Base-by-base conservation (phyloP, 2,888 invertebrate species). In the Gryllus longicercus region DNA sequence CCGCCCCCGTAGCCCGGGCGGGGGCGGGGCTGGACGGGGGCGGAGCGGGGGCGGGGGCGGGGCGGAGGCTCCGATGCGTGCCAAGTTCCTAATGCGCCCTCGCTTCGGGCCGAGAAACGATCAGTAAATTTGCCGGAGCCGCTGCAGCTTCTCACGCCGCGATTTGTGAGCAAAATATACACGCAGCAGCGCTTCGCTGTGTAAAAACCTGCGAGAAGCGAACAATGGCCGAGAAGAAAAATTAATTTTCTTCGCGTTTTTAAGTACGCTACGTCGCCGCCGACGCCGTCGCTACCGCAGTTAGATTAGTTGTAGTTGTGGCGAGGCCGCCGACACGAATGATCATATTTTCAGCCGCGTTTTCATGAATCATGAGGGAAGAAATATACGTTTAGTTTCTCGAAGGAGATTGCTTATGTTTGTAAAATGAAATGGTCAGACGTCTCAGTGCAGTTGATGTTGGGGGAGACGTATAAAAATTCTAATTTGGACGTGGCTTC, bases 21-120 rank as follows among this genome's bases (percentile, higher is more conserved):
- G 63, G 14, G n/a, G 63, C 14, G 63, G n/a, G 63, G 63, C 16
- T 3, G 63, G 63, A 18, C 16, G 63, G 14, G 11, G 63, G 63
- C 14, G n/a, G 63, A 63, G 21, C 21, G 21, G 51, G 51, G 63
- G 8, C 16, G 63, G 63, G 63, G 63, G n/a, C 16, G 63, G 16
- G n/a, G 63, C 16, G 2, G 16, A 63, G 16, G 63, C 63, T 63
- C 63, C 63, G 63, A 63, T 63, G 63, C 63, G 63, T 18, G 63
- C 63, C 63, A 63, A 63, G 63, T 63, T n/a, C 63, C 63, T 63
- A 63, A 63, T 63, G 63, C 63, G 63, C 63, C 63, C n/a, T 63
- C 63, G 16, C 63, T 63, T 63, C 63, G 63, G 63, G 14, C 14
- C 63, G 14, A 63, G 63, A 63, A 63, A 63, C 63, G 63, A 63